Conservation (phyloP, 2,113 vertebrate genomes). For the Rhea pennata region DNA sequence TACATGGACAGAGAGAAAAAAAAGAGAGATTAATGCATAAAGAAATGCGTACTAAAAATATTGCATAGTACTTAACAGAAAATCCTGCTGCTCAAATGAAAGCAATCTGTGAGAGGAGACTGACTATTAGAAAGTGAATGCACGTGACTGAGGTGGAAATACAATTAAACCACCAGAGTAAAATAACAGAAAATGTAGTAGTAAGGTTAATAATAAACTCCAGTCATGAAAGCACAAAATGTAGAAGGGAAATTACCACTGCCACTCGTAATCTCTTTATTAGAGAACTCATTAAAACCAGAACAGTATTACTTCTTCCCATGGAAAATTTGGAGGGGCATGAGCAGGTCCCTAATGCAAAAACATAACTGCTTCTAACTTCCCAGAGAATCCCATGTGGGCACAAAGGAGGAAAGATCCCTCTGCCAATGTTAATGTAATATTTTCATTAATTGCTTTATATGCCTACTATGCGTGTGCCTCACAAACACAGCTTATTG, state of each 20-base stretch:
- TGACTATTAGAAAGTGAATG: conserved; percentile 13
- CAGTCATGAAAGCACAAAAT: conserved; percentile 19
- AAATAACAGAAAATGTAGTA: conserved; percentile 59
- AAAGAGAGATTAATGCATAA: neutral
- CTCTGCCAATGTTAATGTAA: neutral
- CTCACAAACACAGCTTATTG: conserved; percentile 35
- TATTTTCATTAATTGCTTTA: conserved; percentile 49
- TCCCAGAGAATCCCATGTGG: neutral
- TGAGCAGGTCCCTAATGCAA: neutral
- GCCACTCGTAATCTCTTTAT: conserved; percentile 25
- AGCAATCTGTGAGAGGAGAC: conserved; percentile 32
- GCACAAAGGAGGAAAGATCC: neutral
- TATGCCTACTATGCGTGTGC: neutral
- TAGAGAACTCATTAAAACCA: conserved; percentile 37
- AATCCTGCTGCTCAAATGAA: conserved; percentile 46
- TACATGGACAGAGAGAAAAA: neutral
- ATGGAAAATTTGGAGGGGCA: neutral
- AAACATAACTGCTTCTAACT: neutral
- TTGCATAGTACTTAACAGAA: conserved; percentile 22
- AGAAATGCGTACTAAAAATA: conserved; percentile 33
- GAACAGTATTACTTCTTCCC: neutral
- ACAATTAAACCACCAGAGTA: conserved; percentile 52
- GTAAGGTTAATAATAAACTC: conserved; percentile 67
- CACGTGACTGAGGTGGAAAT: conserved; percentile 49
- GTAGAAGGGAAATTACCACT: conserved; percentile 56